phyloP scores from a whole-genome alignment of 2,888 invertebrate genomes.

The Galeopsomyia nigrocyanea region DNA sequence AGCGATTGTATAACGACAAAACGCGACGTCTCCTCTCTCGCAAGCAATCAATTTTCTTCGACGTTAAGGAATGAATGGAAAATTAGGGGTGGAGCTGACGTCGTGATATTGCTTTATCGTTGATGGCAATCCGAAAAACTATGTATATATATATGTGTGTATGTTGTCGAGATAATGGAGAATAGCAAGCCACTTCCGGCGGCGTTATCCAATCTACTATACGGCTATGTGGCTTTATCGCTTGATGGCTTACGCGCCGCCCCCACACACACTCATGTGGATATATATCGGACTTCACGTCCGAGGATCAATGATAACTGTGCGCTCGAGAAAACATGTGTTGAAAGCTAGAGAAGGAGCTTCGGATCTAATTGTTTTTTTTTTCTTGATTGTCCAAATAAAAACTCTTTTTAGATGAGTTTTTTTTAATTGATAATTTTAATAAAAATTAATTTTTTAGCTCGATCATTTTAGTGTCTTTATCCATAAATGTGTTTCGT shows the following conservation, averaged over 20 bases:
- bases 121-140: not conserved
- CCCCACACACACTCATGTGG: not conserved
- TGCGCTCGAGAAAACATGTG: not conserved
- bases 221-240: slow-evolving; percentile 29
- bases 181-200: slow-evolving; percentile 23
- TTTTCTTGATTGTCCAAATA: too few species aligned
- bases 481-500: too few species aligned
- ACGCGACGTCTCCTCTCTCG: too few species aligned
- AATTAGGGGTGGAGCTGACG: too few species aligned
- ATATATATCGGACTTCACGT: not conserved
- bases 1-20: too few species aligned
- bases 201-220: slow-evolving; percentile 18
- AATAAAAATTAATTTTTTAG: too few species aligned
- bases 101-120: slow-evolving; percentile 28
- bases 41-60: too few species aligned
- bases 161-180: slow-evolving; percentile 28
- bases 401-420: too few species aligned
- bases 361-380: too few species aligned
- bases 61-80: too few species aligned
- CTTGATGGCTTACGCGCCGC: slow-evolving; percentile 14
- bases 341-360: not conserved
- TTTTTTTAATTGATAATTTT: too few species aligned
- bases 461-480: too few species aligned
- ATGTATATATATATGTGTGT: not conserved
- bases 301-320: slow-evolving; percentile 18